Evolutionary conservation across 1,140 invertebrate species (phyloP), one percentile per base, ranked within the genome.

Genomic region (Choristoneura fumiferana): DNA sequence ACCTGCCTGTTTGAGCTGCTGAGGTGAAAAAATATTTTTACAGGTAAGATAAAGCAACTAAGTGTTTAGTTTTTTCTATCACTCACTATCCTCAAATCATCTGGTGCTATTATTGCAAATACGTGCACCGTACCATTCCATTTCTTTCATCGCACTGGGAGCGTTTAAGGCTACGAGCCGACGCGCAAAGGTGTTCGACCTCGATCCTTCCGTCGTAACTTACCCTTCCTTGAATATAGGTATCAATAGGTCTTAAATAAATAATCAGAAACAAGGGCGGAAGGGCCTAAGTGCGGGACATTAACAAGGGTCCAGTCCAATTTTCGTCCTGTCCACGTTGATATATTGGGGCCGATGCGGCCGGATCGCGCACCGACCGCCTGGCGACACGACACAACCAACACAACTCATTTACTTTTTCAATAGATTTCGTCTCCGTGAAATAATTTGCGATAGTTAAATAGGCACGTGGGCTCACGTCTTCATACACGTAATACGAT

Each of bases 231-330:
- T 56, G 70, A 60, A 63, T 68, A 65, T 65, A 71, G 49, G 62
- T 78, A 83, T 84, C 80, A 82, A 85, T 81, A 83, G 73, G 76
- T 78, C 78, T 85, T 87, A 84, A 84, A 84, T 84, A 87, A 84
- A 84, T 84, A 86, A 81, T 83, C 72, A 81, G 71, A 74, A 78
- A 83, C 71, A 75, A 69, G 69, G 72, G 68, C 63, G 73, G 75
- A 79, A 78, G 74, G 74, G 73, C 69, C 76, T 84, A 84, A 87
- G 80, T 78, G 73, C 69, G 71, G 80, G 77, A 87, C 82, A 86
- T 87, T 87, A 87, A 87, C 84, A 86, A 82, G 84, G 84, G 84
- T 87, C 83, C 75, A 78, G 78, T 82, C 83, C 84, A 87, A 87
- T 87, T 87, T 86, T 84, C 83, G 78, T 84, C 74, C 83, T 88